Percentiles rank a stretch among this genome's conserved stretches.
Conservation (phyloP, 2,113 vertebrate genomes). For the Ciconia maguari region DNA sequence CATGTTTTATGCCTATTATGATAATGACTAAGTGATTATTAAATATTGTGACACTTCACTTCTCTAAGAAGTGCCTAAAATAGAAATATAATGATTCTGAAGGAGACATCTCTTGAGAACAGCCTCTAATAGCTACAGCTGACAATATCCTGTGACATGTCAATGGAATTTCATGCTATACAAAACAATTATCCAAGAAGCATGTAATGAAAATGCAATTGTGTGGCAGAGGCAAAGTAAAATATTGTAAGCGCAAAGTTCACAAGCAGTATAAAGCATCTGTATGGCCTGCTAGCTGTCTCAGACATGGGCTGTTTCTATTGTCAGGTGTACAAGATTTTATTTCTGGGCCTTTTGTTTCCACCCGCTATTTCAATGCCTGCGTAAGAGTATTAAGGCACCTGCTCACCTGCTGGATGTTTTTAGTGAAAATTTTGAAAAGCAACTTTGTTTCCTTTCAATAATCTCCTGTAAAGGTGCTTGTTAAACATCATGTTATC, state of each 20-base stretch:
- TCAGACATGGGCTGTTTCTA: neutral
- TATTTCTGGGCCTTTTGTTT: neutral
- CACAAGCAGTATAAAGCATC: rapidly evolving
- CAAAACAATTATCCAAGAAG: neutral
- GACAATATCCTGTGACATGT: neutral
- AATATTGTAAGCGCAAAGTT: neutral
- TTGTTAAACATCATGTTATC: neutral
- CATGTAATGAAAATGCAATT: neutral
- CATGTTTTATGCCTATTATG: neutral
- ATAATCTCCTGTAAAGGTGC: neutral
- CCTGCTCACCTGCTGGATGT: neutral
- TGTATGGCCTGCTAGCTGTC: neutral
- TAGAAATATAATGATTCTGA: neutral
- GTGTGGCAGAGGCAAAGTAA: neutral
- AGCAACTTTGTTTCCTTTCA: neutral
- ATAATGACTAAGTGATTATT: neutral
- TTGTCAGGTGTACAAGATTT: neutral
- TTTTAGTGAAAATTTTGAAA: neutral
- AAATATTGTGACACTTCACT: slow-evolving; percentile 24
- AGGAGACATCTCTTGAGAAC: neutral
- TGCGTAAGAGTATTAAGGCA: neutral
- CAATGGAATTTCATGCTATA: neutral
- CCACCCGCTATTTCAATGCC: neutral
- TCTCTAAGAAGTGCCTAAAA: neutral
- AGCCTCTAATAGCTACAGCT: neutral